Conservation (phyloP, 2,113 vertebrate species). For the Rostratula benghalensis region DNA sequence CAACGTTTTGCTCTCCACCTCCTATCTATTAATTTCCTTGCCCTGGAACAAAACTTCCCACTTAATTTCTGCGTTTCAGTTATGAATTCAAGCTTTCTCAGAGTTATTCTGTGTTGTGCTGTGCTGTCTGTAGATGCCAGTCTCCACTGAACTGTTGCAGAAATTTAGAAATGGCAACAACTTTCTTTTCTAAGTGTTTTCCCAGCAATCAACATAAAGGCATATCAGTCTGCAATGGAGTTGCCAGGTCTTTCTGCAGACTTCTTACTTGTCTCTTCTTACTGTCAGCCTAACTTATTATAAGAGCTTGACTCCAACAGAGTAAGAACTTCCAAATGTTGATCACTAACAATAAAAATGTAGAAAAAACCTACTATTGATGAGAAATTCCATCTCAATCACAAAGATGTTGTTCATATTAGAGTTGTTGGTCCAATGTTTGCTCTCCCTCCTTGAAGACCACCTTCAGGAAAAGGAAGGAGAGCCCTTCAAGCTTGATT, state of each 20-base stretch:
- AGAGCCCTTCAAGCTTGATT: not conserved
- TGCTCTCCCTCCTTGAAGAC: not conserved
- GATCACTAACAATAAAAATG: not conserved
- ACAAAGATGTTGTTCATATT: not conserved
- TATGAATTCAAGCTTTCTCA: not conserved
- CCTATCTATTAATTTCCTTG: not conserved
- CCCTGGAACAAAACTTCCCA: not conserved
- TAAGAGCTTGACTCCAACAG: not conserved
- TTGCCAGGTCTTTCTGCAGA: not conserved
- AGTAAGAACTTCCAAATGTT: not conserved
- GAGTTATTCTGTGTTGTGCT: not conserved
- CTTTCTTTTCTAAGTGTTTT: not conserved
- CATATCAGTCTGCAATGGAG: fast-evolving
- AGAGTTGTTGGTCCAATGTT: not conserved
- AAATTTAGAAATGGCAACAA: not conserved
- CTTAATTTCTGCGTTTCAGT: not conserved
- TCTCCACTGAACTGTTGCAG: not conserved
- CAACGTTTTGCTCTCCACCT: not conserved
- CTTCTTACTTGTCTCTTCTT: not conserved
- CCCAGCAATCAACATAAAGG: not conserved
- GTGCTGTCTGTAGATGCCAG: not conserved
- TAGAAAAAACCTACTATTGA: not conserved
- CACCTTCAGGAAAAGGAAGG: not conserved
- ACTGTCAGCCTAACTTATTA: not conserved
- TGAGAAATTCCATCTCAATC: not conserved